Conservation (phyloP, 2,113 vertebrate species). For the Pheucticus melanocephalus region DNA sequence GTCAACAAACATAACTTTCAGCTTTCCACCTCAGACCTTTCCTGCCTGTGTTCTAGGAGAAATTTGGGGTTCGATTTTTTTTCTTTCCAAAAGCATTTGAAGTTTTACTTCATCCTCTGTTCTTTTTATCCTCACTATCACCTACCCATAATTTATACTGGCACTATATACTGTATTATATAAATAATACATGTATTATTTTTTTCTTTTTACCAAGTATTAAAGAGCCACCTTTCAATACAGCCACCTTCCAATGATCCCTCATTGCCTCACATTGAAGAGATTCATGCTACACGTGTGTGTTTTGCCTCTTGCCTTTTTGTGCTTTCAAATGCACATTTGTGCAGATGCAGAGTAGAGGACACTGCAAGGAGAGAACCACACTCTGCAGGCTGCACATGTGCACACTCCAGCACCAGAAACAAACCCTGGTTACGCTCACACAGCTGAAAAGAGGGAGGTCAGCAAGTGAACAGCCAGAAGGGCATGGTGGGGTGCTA, state of each 20-base stretch:
- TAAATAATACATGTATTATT: neutral
- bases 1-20: constrained; percentile 5
- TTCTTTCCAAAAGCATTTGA: neutral
- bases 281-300: accelerated
- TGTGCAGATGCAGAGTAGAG: neutral
- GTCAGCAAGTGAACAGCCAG: constrained; percentile 25
- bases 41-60: neutral
- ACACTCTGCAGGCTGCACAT: neutral
- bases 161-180: neutral
- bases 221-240: neutral
- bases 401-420: neutral
- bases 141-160: neutral
- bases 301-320: neutral
- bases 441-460: neutral
- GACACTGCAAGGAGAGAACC: neutral
- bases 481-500: constrained; percentile 17
- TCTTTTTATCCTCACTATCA: constrained; percentile 9
- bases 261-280: neutral
- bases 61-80: neutral
- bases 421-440: neutral
- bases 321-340: neutral
- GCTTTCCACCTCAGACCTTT: constrained; percentile 27
- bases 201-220: neutral
- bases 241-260: neutral
- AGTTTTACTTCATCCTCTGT: neutral